A percentile compares a stretch with the other conserved stretches of the same genome.
These are phyloP conservation scores for Metacarcinus magister DNA, from an alignment of 2,888 invertebrate species.

Conservation along the genomic window DNA sequence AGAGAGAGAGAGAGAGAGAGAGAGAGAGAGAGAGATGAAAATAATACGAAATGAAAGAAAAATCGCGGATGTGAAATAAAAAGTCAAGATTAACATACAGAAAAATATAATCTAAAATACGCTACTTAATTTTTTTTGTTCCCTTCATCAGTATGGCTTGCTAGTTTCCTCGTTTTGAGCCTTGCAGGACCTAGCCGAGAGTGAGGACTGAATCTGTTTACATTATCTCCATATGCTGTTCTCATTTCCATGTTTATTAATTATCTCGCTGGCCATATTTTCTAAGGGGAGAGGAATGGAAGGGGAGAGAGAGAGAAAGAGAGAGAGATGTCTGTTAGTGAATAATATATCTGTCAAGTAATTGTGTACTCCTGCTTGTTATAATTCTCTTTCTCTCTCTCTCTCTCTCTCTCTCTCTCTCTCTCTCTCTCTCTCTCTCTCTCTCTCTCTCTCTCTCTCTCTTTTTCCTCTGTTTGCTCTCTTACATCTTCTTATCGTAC, in stretches of 20 bases:
- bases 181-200: background rate
- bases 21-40: too few species aligned
- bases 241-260: background rate
- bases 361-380: background rate
- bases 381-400: background rate
- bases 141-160: background rate
- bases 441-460: slow-evolving; percentile 46
- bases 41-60: too few species aligned
- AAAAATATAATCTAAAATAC: too few species aligned
- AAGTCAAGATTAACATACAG: too few species aligned
- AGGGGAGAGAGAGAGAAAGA: too few species aligned
- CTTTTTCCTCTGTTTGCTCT: background rate
- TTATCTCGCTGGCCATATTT: background rate
- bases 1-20: background rate
- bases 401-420: slow-evolving; percentile 44
- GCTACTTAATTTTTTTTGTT: background rate
- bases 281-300: background rate
- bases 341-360: background rate
- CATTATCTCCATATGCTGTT: background rate
- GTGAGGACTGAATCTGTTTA: background rate
- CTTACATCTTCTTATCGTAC: background rate
- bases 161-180: background rate
- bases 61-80: too few species aligned
- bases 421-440: slow-evolving; percentile 42
- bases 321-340: background rate